Evolutionary conservation across 2,797 vertebrate species (phyloP).

Genomic region (Pachyuromys duprasi): DNA sequence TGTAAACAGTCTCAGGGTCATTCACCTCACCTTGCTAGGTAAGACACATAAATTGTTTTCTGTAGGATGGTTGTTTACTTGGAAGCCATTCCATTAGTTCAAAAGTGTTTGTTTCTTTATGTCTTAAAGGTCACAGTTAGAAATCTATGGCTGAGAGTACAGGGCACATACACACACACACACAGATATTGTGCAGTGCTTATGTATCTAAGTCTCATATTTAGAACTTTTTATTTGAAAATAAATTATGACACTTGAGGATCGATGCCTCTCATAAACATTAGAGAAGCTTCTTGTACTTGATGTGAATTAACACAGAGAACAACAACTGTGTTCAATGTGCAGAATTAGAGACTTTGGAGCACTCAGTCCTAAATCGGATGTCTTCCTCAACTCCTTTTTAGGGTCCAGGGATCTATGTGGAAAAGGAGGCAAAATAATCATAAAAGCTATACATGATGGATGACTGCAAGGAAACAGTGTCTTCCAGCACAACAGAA

Average conservation of each 20-base stretch:
- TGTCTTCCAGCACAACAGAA: background rate
- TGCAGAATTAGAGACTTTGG: background rate
- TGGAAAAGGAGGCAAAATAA: background rate
- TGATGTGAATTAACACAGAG: background rate
- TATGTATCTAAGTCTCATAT: background rate
- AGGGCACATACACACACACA: background rate
- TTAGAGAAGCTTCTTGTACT: background rate
- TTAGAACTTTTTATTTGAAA: background rate
- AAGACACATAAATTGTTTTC: background rate
- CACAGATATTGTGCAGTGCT: background rate
- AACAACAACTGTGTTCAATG: background rate
- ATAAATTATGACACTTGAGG: background rate
- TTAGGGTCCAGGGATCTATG: background rate
- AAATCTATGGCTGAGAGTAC: background rate
- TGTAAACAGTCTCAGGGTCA: conserved; percentile 69
- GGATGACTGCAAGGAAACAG: background rate
- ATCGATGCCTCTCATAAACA: background rate
- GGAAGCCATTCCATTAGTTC: background rate
- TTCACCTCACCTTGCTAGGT: background rate
- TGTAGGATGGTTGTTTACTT: conserved; percentile 38
- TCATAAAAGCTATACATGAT: background rate
- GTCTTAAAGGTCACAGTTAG: background rate
- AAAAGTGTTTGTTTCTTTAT: background rate
- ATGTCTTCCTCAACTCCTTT: background rate
- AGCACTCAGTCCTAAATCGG: background rate